phyloP scores from a whole-genome alignment of 2,113 vertebrate genomes.

The Porphyrio hochstetteri region DNA sequence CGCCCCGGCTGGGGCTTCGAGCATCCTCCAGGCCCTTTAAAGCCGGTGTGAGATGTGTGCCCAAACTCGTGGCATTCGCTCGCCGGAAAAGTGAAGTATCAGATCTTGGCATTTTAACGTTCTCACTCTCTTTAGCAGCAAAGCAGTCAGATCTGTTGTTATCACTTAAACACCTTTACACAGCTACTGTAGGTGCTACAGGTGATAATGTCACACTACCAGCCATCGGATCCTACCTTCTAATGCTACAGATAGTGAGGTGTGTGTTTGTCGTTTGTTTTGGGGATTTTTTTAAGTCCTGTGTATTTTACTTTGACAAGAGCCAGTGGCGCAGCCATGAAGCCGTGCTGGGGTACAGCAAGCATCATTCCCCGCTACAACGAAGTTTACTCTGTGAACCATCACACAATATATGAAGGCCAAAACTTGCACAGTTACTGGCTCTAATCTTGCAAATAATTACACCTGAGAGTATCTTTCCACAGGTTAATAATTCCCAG shows the following conservation, averaged over 20 bases:
- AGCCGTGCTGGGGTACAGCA: not conserved
- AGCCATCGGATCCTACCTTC: not conserved
- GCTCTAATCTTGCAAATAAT: not conserved
- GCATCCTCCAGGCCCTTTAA: not conserved
- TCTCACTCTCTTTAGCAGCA: not conserved
- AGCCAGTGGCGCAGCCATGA: rapidly evolving
- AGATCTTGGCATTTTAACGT: not conserved
- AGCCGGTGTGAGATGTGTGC: not conserved
- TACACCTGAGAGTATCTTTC: not conserved
- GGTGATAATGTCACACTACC: rapidly evolving
- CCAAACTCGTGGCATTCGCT: not conserved
- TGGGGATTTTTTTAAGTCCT: not conserved
- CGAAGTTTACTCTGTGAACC: not conserved
- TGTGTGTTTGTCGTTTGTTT: too few species aligned
- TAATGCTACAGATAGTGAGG: not conserved
- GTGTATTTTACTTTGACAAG: not conserved
- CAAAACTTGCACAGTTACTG: not conserved
- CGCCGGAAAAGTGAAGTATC: not conserved
- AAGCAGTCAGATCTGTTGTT: not conserved
- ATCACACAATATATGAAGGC: not conserved
- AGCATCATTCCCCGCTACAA: not conserved
- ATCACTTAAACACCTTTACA: not conserved
- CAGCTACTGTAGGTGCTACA: not conserved
- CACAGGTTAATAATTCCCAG: not conserved
- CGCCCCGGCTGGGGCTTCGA: rapidly evolving